Percentiles rank a stretch among this genome's conserved stretches.
These are phyloP conservation scores for Parotocinclus haroldoi DNA, from an alignment of 2,797 vertebrate species.

Conservation along the genomic window DNA sequence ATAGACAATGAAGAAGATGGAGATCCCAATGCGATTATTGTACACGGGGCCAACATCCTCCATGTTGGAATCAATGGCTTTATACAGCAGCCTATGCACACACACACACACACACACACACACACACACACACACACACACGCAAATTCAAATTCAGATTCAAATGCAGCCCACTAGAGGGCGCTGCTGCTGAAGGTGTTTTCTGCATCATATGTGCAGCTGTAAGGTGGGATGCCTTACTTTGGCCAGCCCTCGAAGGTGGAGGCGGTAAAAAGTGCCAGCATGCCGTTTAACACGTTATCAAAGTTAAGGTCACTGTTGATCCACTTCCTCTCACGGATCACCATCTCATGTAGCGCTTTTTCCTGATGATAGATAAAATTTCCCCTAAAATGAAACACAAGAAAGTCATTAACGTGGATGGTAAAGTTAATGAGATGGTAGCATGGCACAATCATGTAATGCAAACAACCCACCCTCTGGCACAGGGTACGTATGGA, in stretches of 20 bases:
- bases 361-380: conserved; percentile 83
- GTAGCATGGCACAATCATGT: too few species aligned
- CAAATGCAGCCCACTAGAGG: too few species aligned
- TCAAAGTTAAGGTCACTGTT: conserved; percentile 86
- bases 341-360: conserved; percentile 74
- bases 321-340: conserved; percentile 71
- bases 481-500: too few species aligned
- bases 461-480: too few species aligned
- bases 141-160: too few species aligned
- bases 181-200: too few species aligned
- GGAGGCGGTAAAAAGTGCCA: conserved; percentile 90
- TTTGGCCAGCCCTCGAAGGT: conserved; percentile 95
- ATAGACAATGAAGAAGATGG: conserved; percentile 89
- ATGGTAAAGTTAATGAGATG: too few species aligned
- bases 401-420: too few species aligned
- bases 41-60: conserved; percentile 85
- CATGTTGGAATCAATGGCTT: conserved; percentile 83
- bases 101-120: conserved; percentile 8
- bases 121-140: not conserved
- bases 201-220: not conserved
- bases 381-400: conserved; percentile 65
- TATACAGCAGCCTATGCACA: conserved; percentile 79
- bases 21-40: conserved; percentile 83
- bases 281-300: conserved; percentile 89
- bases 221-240: conserved; percentile 65